These are phyloP conservation scores for Cyphomyrmex costatus DNA, from an alignment of 1,140 invertebrate species.

Conservation along the genomic window DNA sequence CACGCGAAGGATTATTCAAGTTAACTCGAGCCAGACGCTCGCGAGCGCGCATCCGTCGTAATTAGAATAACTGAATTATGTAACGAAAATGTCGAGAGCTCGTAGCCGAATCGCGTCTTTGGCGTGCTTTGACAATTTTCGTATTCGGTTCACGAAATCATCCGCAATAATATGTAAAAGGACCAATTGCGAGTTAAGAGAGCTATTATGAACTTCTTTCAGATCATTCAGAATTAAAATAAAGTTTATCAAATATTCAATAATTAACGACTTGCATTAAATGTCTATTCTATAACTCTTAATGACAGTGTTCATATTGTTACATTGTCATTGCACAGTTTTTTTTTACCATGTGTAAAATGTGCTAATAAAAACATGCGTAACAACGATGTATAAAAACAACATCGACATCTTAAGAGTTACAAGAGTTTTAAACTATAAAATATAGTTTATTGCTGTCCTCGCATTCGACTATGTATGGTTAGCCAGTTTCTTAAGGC, in stretches of 20 bases:
- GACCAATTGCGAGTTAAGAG: background rate
- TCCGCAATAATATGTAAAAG: background rate
- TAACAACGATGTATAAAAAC: too few relatives aligned
- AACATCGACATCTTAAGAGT: too few relatives aligned
- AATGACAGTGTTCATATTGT: too few relatives aligned
- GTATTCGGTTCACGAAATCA: slow-evolving; percentile 14
- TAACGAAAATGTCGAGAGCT: slow-evolving; percentile 53
- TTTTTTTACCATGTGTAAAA: too few relatives aligned
- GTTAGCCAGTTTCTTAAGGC: too few relatives aligned
- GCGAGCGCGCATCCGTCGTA: slow-evolving; percentile 35
- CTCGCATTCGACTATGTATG: too few relatives aligned
- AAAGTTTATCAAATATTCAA: background rate
- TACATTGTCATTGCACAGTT: too few relatives aligned
- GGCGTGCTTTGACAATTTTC: slow-evolving; percentile 31
- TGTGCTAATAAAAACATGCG: too few relatives aligned
- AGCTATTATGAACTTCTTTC: background rate
- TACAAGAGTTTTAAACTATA: too few relatives aligned
- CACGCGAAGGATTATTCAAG: slow-evolving; percentile 69
- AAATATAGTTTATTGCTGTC: too few relatives aligned
- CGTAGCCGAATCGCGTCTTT: slow-evolving; percentile 7
- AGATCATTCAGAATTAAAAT: background rate
- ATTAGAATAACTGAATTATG: slow-evolving; percentile 55
- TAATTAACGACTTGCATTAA: too few relatives aligned
- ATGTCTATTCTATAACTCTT: too few relatives aligned
- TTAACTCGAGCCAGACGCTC: slow-evolving; percentile 67